Base-by-base conservation (phyloP, 1,140 invertebrate genomes). In the Panulirus ornatus region DNA sequence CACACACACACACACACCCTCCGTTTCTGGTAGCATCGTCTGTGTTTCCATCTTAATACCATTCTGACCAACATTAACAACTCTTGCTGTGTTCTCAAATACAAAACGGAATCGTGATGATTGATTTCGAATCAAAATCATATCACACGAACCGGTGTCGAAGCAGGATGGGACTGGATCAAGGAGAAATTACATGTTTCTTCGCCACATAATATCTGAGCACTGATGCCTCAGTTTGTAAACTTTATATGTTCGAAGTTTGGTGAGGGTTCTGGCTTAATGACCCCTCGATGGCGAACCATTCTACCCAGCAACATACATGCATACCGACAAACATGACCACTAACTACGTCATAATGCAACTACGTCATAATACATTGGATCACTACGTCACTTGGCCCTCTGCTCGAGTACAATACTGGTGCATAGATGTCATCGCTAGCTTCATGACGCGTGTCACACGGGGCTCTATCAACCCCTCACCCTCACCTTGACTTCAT, bases 341-440 rank as follows among this genome's bases (percentile, higher is more conserved):
- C n/a, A 22, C 70, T 38, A 73, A 38, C 42, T 73, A 30, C 70
- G 42, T 73, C 70, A 73, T 73, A 38, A 73, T n/a, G n/a, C n/a
- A n/a, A n/a, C n/a, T n/a, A n/a, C n/a, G n/a, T n/a, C n/a, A n/a
- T n/a, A n/a, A n/a, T n/a, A n/a, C n/a, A n/a, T n/a, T n/a, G n/a
- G 44, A 47, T 6, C 44, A 47, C 14, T 47, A 76, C 40, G 40
- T 76, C 44, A 76, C 73, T 42, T 76, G 73, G 27, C 16, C 63
- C 5, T n/a, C 70, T 19, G 8, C 36, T 38, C 70, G n/a, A 73
- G 70, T 73, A 38, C 70, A 3, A 38, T 9, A 73, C 70, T 38
- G 34, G 2, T 8, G 36, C 42, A 73, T 36, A 70, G 34, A 16
- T 38, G 8, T 34, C 36, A 8, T 38, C 27, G 0, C n/a, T 27